phyloP scores from a whole-genome alignment of 1,140 invertebrate genomes.

The Bombus confusus region DNA sequence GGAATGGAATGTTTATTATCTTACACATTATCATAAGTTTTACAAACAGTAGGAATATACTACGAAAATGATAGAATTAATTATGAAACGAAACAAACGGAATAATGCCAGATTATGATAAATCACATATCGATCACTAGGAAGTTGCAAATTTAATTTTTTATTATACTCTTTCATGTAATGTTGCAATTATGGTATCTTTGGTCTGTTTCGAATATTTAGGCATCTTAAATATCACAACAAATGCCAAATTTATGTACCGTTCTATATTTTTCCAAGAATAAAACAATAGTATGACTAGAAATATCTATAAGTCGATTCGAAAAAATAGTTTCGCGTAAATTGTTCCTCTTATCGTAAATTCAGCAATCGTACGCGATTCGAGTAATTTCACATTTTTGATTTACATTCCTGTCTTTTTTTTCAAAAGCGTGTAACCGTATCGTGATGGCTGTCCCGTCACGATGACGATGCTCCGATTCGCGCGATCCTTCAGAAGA shows the following conservation, averaged over 20 bases:
- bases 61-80: not conserved
- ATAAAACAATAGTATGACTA: too few species aligned
- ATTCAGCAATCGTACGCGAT: too few species aligned
- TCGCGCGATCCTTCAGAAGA: too few species aligned
- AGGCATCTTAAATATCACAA: not conserved
- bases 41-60: not conserved
- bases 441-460: too few species aligned
- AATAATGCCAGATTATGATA: too few species aligned
- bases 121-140: too few species aligned
- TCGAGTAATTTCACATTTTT: too few species aligned
- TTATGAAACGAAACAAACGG: not conserved
- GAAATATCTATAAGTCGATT: too few species aligned
- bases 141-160: not conserved
- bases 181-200: too few species aligned
- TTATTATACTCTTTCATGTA: not conserved
- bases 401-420: not conserved
- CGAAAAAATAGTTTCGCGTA: not conserved
- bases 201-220: too few species aligned
- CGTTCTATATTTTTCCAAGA: not conserved
- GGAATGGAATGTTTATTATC: not conserved
- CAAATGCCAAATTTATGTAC: not conserved
- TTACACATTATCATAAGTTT: not conserved
- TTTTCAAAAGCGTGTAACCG: too few species aligned
- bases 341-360: not conserved
- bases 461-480: too few species aligned